phyloP scores from a whole-genome alignment of 2,113 vertebrate genomes.

The Progne subis region DNA sequence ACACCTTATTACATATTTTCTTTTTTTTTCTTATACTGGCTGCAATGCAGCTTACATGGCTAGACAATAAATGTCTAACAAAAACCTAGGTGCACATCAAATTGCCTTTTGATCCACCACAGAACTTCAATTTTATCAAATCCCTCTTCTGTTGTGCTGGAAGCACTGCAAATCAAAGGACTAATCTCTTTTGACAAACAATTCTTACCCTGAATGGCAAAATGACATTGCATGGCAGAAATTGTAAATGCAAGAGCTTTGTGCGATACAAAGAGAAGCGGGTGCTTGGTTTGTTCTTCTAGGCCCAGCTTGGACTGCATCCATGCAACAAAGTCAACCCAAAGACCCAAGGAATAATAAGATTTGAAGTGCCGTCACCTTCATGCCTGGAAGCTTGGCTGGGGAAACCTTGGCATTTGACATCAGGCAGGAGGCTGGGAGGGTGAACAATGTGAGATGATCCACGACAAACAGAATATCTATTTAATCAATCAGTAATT shows the following conservation, averaged over 20 bases:
- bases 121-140: background rate
- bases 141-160: background rate
- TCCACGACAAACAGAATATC: background rate
- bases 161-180: background rate
- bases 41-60: background rate
- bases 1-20: background rate
- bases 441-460: accelerated
- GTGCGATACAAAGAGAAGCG: background rate
- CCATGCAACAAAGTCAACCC: background rate
- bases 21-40: background rate
- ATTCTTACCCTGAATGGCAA: background rate
- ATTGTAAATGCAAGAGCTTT: background rate
- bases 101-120: background rate
- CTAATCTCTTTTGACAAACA: background rate
- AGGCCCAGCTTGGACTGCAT: background rate
- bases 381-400: background rate
- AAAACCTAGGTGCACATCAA: background rate
- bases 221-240: background rate
- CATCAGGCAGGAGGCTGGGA: background rate
- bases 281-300: background rate
- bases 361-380: background rate
- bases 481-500: background rate
- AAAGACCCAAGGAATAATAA: background rate
- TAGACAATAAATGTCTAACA: background rate
- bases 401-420: background rate